Evolutionary conservation across 2,888 invertebrate species (phyloP).

Genomic region (Cataglyphis albicans): DNA sequence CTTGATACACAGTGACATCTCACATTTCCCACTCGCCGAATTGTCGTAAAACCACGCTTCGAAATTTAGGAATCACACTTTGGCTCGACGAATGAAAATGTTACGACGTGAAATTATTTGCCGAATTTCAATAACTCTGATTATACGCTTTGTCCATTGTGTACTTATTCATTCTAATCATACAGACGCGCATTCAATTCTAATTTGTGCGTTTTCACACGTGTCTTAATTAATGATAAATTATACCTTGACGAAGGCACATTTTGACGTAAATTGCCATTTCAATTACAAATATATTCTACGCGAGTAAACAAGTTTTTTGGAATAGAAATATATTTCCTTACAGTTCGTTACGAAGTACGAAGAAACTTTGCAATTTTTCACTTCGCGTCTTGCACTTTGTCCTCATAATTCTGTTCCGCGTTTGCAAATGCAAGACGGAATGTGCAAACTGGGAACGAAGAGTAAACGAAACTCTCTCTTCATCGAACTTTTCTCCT

Average conservation of each 20-base stretch:
- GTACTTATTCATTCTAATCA: slow-evolving; percentile 5
- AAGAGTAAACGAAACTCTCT: slow-evolving; percentile 53
- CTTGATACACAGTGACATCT: slow-evolving; percentile 26
- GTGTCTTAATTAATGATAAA: slow-evolving; percentile 8
- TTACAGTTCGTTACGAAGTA: slow-evolving; percentile 32
- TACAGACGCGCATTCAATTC: neutral
- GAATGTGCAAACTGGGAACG: slow-evolving; percentile 46
- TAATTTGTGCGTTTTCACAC: neutral
- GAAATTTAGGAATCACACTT: slow-evolving; percentile 36
- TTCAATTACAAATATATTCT: slow-evolving; percentile 21
- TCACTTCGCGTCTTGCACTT: slow-evolving; percentile 40
- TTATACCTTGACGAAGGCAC: neutral
- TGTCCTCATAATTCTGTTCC: slow-evolving; percentile 44
- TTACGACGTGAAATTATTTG: neutral
- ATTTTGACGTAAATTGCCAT: neutral
- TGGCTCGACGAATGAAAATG: slow-evolving; percentile 2
- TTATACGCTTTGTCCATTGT: neutral
- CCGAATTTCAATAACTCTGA: slow-evolving; percentile 6
- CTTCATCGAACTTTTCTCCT: slow-evolving; percentile 46
- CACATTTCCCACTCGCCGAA: slow-evolving; percentile 34
- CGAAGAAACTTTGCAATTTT: slow-evolving; percentile 48
- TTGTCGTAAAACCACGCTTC: slow-evolving; percentile 53
- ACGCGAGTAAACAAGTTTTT: slow-evolving; percentile 26
- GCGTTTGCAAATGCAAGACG: slow-evolving; percentile 49
- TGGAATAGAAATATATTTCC: slow-evolving; percentile 25